These are phyloP conservation scores for Pyrgilauda ruficollis DNA, from an alignment of 2,113 vertebrate genomes.

Conservation along the genomic window DNA sequence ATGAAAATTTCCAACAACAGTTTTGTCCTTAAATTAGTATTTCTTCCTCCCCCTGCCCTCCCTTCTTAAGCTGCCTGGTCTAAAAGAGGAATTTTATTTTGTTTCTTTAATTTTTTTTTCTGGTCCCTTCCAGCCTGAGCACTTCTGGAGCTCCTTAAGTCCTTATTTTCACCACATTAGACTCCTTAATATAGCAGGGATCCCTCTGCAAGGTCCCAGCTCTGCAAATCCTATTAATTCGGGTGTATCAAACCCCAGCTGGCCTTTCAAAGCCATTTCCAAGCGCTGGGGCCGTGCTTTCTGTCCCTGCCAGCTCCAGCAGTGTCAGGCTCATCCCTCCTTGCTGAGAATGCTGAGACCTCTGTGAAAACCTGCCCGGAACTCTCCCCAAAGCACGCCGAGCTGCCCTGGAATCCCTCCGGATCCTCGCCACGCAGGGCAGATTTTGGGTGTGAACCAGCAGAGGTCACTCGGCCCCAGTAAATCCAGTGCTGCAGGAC, in stretches of 20 bases:
- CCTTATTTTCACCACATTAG: background rate
- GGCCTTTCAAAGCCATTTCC: background rate
- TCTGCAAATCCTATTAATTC: background rate
- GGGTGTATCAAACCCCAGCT: background rate
- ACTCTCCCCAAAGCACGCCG: background rate
- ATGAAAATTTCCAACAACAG: conserved; percentile 7
- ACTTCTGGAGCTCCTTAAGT: background rate
- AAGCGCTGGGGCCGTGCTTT: background rate
- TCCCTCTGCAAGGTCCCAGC: background rate
- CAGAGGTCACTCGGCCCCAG: conserved; percentile 20
- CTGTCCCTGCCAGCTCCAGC: background rate
- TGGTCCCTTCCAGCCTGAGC: background rate
- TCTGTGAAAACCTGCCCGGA: background rate
- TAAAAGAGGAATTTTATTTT: conserved; percentile 46
- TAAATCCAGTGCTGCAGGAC: background rate
- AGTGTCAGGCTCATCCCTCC: background rate
- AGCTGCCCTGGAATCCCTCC: rapidly evolving
- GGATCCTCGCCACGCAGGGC: rapidly evolving
- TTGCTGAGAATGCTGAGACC: background rate
- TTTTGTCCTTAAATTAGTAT: conserved; percentile 27
- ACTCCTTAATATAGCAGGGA: background rate
- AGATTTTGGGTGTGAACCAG: background rate
- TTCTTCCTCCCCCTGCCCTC: background rate
- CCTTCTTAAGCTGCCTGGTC: background rate
- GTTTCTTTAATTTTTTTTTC: conserved; percentile 62